phyloP scores from a whole-genome alignment of 2,888 invertebrate genomes.

The Calephelis perditalis region DNA sequence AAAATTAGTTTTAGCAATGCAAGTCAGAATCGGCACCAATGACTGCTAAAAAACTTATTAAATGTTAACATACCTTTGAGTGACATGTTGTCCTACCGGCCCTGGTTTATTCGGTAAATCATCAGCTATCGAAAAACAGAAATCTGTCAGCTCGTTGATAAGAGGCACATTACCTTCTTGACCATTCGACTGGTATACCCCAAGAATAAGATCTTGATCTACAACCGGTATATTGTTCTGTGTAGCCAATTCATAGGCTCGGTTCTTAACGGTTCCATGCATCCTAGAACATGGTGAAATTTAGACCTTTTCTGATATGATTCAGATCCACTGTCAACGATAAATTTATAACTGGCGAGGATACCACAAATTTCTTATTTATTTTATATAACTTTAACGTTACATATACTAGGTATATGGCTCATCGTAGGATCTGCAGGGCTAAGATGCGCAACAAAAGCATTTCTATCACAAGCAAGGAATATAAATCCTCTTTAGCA shows the following conservation, averaged over 20 bases:
- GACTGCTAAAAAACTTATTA: too few species aligned
- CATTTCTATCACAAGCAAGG: too few species aligned
- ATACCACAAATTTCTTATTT: too few species aligned
- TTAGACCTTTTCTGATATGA: background rate
- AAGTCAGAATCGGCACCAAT: too few species aligned
- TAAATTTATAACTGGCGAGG: too few species aligned
- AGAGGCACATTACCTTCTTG: slow-evolving; percentile 22
- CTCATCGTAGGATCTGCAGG: too few species aligned
- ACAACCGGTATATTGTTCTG: slow-evolving; percentile 41
- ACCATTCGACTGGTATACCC: slow-evolving; percentile 36
- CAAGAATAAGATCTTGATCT: slow-evolving; percentile 39
- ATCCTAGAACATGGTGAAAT: slow-evolving; percentile 41
- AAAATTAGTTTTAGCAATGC: slow-evolving; percentile 15
- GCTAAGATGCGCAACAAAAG: too few species aligned
- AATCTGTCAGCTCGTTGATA: slow-evolving; percentile 32
- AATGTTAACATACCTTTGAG: slow-evolving; percentile 31
- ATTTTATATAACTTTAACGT: too few species aligned
- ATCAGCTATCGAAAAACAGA: slow-evolving; percentile 25
- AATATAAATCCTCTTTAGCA: too few species aligned
- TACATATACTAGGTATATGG: too few species aligned
- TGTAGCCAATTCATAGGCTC: slow-evolving; percentile 42
- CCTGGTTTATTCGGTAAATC: slow-evolving; percentile 25
- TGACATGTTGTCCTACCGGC: slow-evolving; percentile 33
- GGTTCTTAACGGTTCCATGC: slow-evolving; percentile 45
- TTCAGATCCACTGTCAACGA: too few species aligned